Base-by-base conservation (phyloP, 2,113 vertebrate genomes). In the Oxyruncus cristatus region DNA sequence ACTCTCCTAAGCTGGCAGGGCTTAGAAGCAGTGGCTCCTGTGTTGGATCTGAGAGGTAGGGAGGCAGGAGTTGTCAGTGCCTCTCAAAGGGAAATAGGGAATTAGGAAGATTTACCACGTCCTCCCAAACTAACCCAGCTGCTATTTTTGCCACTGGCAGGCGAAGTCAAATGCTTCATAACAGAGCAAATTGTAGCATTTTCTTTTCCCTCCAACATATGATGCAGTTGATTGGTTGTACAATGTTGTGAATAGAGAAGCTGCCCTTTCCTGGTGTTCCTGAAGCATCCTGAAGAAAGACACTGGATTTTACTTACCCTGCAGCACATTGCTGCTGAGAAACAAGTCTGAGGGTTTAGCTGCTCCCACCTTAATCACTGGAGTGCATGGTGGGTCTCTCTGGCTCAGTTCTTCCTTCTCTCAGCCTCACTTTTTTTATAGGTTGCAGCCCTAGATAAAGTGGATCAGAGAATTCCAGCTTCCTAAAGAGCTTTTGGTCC, bases 51-150 rank as follows among this genome's bases (percentile, higher is more conserved):
- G 84, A 87, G 79, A 50, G 39, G 83, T 84, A 78, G 62, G 73
- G 86, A 53, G 97, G 62, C 65, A 92, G 88, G 93, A 87, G 62
- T 52, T 39, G 55, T 70, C 84, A 95, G 87, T 96, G 90, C 91
- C 90, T 96, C 96, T 97, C 61, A 95, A 72, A 94, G 87, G 78
- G 85, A 98, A 96, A 92, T 11, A 87, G 87, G 85, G 78, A 91
- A 65, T 78, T 94, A 96, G 85, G 88, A 92, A 88, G 91, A 97
- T 97, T 96, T 95, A 89, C 92, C 74, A 91, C 62, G 89, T 96
- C 78, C 92, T 96, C 93, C 87, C 85, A 94, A 96, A 83, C 91
- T 88, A 94, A 44, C 85, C 4, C 24, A 95, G 78, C 93, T 96
- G 94, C 56, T 83, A 70, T 95, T 77, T 93, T 73, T 66, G 77